Base-by-base conservation (phyloP, 2,888 invertebrate genomes). In the Agrochola macilenta region DNA sequence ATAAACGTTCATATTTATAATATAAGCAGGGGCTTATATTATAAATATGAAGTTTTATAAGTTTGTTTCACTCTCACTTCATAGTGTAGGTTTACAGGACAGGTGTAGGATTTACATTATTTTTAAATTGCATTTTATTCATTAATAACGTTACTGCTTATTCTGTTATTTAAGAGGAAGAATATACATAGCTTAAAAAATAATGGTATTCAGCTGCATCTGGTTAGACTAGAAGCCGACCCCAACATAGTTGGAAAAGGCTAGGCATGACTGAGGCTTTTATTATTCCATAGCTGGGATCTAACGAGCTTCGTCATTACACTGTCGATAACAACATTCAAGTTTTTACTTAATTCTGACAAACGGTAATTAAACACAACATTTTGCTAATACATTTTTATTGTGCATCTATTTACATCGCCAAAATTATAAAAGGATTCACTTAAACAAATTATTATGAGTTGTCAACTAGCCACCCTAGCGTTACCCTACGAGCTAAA, bases 361-460 rank as follows among this genome's bases (percentile, higher is more conserved):
- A 63, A 85, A 70, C 61, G 64, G 61, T 69, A 69, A 74, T 79
- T 73, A 88, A 88, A 87, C 81, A 71, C 46, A 46, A 76, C 61
- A 70, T 78, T 82, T 86, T 87, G 54, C 76, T 88, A 80, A 77
- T 81, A 80, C 60, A 68, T 84, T 85, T 92, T 93, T 90, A 92
- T 91, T 93, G 88, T 90, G 88, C 85, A 88, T 90, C 91, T 94
- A 94, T 94, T 91, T 94, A 94, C 94, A 95, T 86, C 89, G 92
- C 92, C 93, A 93, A 92, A 92, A 91, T 90, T 93, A 90, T 88
- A 91, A 92, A 92, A 90, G 81, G 66, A 77, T 81, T 78, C 71
- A 83, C 87, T 83, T 89, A 89, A 79, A 88, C 84, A 86, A 89
- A 92, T 91, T 94, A 94, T 93, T 94, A 94, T 93, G 94, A 93